Evolutionary conservation across 2,113 vertebrate genomes (phyloP), one percentile per base, ranked within the genome.

Genomic region (Galbula dea): DNA sequence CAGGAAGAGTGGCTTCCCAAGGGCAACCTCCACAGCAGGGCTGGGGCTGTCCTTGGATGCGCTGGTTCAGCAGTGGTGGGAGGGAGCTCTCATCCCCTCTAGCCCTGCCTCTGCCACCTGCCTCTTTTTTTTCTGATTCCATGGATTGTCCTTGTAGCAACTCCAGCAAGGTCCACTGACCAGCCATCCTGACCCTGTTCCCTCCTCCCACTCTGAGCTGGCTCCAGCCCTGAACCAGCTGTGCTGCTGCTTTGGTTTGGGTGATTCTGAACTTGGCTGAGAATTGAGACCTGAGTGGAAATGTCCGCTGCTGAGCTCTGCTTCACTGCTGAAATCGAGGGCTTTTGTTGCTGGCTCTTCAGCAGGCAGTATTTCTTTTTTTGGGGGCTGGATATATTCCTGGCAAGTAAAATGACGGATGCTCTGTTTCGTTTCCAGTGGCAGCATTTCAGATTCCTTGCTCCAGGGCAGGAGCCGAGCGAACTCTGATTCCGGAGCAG

Each of bases 351-450:
- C 97, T 96, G 95, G 94, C 97, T 96, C 88, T 97, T 95, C 89
- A 41, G 93, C 96, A 95, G 94, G 96, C 97, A 96, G 97, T 94
- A 95, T 97, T 97, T 97, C 97, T 97, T 98, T 97, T 97, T 97
- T 94, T 83, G 87, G 95, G 97, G 97, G 97, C 97, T 97, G 96
- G 97, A 97, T 97, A 82, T 96, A 96, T 97, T 98, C 97, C 96
- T 97, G 97, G 97, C 97, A 97, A 95, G 97, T 94, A 89, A 71
- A 97, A 97, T 97, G 97, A 97, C 96, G 97, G 97, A 97, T 97
- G 97, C 96, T 95, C 96, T 95, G 96, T 94, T 96, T 94, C 91
- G 95, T 96, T 97, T 96, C 97, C 97, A 97, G 97, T 92, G 92
- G 91, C 94, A 96, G 95, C 54, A 18, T 96, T 96, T 97, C 96